These are phyloP conservation scores for Aphelenchoides bicaudatus DNA, from an alignment of 2,888 invertebrate genomes.

Conservation along the genomic window DNA sequence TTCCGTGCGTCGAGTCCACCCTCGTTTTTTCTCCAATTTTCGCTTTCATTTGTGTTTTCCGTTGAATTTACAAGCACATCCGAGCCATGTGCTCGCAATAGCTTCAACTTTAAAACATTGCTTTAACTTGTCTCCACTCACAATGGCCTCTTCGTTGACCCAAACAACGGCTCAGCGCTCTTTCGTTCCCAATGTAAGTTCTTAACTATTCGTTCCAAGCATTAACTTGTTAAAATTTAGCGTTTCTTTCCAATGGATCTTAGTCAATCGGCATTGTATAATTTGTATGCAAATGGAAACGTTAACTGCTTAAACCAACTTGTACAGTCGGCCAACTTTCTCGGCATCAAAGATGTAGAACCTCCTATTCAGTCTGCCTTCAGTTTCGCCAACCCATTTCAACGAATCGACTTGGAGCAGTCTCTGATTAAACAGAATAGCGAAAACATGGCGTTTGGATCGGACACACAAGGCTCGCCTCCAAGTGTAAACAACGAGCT, in stretches of 20 bases:
- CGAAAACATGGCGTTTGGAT: background rate
- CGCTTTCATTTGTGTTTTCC: no score
- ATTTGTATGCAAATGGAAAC: slow-evolving; percentile 26
- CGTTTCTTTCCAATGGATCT: slow-evolving; percentile 32
- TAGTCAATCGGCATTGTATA: slow-evolving; percentile 30
- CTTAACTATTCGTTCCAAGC: slow-evolving; percentile 17
- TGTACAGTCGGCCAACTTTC: slow-evolving; percentile 12
- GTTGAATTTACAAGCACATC: no score
- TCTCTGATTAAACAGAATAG: background rate
- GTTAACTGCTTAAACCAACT: slow-evolving; percentile 21
- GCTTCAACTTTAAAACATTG: no score
- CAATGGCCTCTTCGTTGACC: slow-evolving; percentile 9
- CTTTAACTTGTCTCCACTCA: no score
- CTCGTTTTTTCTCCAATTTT: no score
- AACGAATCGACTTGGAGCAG: no score
- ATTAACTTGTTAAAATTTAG: slow-evolving; percentile 20
- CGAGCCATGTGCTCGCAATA: no score
- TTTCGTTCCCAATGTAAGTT: background rate
- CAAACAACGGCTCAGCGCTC: background rate
- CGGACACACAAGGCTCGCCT: background rate
- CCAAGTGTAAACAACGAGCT: background rate
- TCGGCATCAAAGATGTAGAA: slow-evolving; percentile 14
- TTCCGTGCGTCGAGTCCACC: no score
- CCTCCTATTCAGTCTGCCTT: background rate
- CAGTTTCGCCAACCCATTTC: slow-evolving; percentile 4